Conservation (phyloP, 2,888 invertebrate genomes). For the Eristalis tenax region DNA sequence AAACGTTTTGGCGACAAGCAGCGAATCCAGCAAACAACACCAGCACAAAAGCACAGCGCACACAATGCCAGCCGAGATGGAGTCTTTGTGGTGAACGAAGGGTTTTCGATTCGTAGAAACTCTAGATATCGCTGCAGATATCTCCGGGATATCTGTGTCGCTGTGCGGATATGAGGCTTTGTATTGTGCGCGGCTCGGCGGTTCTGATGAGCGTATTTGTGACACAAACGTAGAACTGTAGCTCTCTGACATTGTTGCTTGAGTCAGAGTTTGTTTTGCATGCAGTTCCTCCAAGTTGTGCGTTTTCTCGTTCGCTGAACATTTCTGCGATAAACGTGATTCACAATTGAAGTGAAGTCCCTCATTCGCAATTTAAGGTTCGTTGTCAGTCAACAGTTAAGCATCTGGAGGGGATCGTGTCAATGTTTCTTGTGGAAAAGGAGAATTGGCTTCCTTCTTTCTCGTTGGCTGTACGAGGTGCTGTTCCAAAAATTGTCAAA, state of each 20-base stretch:
- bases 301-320: no score
- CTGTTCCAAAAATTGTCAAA: no score
- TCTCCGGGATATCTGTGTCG: conserved; percentile 49
- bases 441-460: no score
- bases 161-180: conserved; percentile 53
- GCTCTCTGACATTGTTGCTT: neutral
- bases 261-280: neutral
- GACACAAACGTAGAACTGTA: neutral
- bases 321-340: neutral
- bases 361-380: no score
- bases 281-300: no score
- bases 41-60: neutral
- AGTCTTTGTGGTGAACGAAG: conserved; percentile 42
- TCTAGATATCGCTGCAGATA: conserved; percentile 45
- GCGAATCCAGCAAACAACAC: conserved; percentile 27
- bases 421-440: no score
- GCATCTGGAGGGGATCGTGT: no score
- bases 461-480: no score
- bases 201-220: conserved; percentile 7
- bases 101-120: conserved; percentile 61
- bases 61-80: conserved; percentile 4
- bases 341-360: neutral
- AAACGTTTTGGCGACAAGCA: conserved; percentile 27
- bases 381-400: no score
- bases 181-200: neutral